Conservation (phyloP, 2,888 invertebrate species). For the Apodemia zela region DNA sequence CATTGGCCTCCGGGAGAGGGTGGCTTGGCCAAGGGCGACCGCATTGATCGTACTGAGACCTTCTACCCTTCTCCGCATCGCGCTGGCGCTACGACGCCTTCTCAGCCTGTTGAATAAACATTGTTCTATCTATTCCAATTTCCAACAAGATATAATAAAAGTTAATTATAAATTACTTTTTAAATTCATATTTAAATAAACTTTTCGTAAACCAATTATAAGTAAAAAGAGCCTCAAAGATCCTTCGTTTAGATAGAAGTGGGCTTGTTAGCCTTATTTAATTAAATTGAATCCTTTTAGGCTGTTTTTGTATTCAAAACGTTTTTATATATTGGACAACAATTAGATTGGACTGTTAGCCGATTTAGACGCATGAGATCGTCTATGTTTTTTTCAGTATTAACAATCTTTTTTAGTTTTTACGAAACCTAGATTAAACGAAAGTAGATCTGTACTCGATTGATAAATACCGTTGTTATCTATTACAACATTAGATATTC, state of each 20-base stretch:
- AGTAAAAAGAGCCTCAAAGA: not conserved
- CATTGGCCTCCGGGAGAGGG: slow-evolving; percentile 54
- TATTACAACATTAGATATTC: too few species aligned
- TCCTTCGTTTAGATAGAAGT: not conserved
- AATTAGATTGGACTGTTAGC: too few species aligned
- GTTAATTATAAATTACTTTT: not conserved
- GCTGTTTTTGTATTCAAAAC: not conserved
- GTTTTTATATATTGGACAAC: not conserved
- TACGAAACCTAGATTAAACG: too few species aligned
- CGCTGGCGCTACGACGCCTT: slow-evolving; percentile 44
- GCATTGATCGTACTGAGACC: slow-evolving; percentile 48
- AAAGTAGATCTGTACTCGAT: too few species aligned
- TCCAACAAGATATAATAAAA: not conserved
- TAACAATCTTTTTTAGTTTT: too few species aligned
- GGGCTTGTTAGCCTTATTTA: not conserved
- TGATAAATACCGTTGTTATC: too few species aligned
- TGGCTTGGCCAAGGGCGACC: slow-evolving; percentile 71
- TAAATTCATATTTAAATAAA: not conserved
- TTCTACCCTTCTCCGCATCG: slow-evolving; percentile 36
- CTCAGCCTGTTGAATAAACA: slow-evolving; percentile 45
- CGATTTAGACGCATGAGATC: too few species aligned
- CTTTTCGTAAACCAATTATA: not conserved
- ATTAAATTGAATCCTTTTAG: not conserved
- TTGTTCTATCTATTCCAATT: not conserved
- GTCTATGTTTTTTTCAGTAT: too few species aligned